Conservation (phyloP, 2,113 vertebrate species). For the Ciconia maguari region DNA sequence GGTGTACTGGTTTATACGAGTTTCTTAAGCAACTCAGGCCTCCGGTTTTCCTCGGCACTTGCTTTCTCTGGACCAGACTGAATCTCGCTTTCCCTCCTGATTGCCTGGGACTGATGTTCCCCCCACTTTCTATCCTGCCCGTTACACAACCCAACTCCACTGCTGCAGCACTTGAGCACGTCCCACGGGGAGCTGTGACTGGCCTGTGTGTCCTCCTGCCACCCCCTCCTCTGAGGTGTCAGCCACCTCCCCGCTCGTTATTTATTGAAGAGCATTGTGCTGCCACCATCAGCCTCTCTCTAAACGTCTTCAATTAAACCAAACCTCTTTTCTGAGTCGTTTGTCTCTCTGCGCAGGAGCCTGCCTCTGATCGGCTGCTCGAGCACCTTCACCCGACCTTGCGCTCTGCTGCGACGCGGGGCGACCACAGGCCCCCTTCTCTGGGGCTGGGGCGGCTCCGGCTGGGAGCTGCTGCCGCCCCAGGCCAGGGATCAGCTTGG, state of each 20-base stretch:
- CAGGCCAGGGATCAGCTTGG: background rate
- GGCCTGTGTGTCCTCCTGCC: background rate
- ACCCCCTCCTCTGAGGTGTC: background rate
- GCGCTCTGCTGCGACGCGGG: rapidly evolving
- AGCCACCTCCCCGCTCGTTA: background rate
- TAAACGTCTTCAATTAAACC: background rate
- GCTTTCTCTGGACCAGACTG: background rate
- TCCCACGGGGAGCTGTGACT: background rate
- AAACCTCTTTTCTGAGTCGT: background rate
- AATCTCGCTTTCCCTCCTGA: background rate
- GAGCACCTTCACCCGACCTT: background rate
- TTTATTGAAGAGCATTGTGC: background rate
- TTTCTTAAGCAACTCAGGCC: background rate
- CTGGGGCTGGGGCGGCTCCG: rapidly evolving
- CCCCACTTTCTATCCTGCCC: background rate
- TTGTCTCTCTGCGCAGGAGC: background rate
- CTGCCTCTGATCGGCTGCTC: rapidly evolving
- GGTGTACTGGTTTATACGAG: rapidly evolving
- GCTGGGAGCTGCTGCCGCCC: background rate
- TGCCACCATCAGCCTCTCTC: background rate
- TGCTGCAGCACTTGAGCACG: background rate
- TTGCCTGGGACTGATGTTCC: background rate
- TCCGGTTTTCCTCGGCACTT: background rate
- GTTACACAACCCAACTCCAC: background rate
- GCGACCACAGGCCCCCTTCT: too few relatives aligned